Conservation (phyloP, 2,113 vertebrate species). For the Forbesichthys papilliferus region DNA sequence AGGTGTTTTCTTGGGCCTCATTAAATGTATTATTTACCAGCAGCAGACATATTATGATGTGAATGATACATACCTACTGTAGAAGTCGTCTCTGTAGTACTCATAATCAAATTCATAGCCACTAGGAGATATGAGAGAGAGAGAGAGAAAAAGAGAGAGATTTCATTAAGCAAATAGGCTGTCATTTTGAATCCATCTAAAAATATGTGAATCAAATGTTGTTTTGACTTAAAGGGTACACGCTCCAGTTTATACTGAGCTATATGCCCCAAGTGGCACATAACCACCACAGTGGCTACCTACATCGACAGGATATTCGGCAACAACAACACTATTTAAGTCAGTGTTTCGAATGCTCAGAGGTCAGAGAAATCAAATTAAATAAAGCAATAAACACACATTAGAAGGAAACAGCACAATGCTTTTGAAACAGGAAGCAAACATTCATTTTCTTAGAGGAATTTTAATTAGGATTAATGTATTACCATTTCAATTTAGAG, state of each 20-base stretch:
- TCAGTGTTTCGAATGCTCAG: slow-evolving; percentile 24
- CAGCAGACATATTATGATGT: neutral
- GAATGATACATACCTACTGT: slow-evolving; percentile 87
- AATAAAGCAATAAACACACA: neutral
- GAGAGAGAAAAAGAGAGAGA: neutral
- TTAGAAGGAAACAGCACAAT: neutral
- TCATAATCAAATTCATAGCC: slow-evolving; percentile 98
- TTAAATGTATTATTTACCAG: neutral
- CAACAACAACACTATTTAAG: neutral
- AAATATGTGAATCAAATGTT: slow-evolving; percentile 38
- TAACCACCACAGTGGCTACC: too few relatives aligned
- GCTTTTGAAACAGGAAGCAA: slow-evolving; percentile 20
- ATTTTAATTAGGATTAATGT: slow-evolving; percentile 58
- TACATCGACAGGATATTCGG: too few relatives aligned
- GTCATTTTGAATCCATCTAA: slow-evolving; percentile 43
- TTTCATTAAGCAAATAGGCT: neutral
- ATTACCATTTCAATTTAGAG: slow-evolving; percentile 59
- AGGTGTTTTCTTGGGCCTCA: neutral
- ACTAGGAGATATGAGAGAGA: slow-evolving; percentile 72
- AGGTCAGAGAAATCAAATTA: slow-evolving; percentile 22
- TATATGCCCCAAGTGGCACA: slow-evolving; percentile 1
- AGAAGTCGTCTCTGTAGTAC: slow-evolving; percentile 99
- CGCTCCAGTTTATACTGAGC: slow-evolving; percentile 24
- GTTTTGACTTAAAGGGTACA: slow-evolving; percentile 26
- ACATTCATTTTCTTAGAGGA: slow-evolving; percentile 32